Conservation (phyloP, 2,888 invertebrate species). For the Napeogenes inachia region DNA sequence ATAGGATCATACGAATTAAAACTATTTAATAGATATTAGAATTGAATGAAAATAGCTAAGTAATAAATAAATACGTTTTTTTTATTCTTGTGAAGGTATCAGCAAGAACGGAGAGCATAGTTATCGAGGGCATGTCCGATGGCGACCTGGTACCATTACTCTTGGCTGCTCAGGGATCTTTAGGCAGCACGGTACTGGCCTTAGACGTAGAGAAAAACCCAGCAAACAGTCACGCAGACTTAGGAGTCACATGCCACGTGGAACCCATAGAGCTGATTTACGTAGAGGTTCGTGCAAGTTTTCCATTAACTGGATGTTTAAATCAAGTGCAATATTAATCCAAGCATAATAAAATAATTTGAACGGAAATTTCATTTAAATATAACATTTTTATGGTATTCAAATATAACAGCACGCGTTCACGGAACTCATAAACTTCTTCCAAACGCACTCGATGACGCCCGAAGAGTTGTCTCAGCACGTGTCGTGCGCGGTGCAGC, state of each 20-base stretch:
- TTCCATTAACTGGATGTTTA: not conserved
- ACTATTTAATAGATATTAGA: not conserved
- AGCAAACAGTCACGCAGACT: conserved; percentile 80
- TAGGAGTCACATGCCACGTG: conserved; percentile 80
- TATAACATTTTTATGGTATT: not conserved
- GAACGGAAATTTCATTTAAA: not conserved
- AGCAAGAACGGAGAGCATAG: conserved; percentile 84
- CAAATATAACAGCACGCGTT: conserved; percentile 79
- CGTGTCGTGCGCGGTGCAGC: conserved; percentile 43
- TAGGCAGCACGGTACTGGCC: conserved; percentile 82
- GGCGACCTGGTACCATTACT: conserved; percentile 84
- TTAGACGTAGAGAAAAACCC: conserved; percentile 86
- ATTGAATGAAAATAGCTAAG: not conserved
- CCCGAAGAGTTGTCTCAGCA: conserved; percentile 59
- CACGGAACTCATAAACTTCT: conserved; percentile 83
- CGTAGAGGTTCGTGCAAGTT: conserved; percentile 79
- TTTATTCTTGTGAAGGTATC: conserved; percentile 57
- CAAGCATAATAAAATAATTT: not conserved
- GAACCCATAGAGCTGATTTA: conserved; percentile 87
- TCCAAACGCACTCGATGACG: conserved; percentile 76
- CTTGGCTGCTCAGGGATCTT: conserved; percentile 59
- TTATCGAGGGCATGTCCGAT: conserved; percentile 85
- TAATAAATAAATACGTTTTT: not conserved
- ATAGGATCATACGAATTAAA: too few species aligned
- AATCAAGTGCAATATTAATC: too few species aligned